A percentile compares a stretch with the other conserved stretches of the same genome.
These are phyloP conservation scores for Apis dorsata DNA, from an alignment of 1,140 invertebrate species.

Conservation along the genomic window DNA sequence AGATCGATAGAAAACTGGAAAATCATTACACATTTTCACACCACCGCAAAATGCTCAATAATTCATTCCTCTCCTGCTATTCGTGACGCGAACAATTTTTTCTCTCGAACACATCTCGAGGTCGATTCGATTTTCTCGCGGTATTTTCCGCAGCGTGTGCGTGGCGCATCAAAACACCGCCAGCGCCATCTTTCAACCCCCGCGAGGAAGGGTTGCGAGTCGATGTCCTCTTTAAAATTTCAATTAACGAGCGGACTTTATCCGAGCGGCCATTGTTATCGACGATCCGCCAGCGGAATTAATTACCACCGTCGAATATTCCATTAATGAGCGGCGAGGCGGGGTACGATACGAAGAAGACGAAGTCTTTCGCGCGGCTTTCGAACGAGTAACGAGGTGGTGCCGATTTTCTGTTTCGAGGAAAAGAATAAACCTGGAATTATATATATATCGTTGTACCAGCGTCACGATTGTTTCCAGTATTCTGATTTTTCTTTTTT, in stretches of 20 bases:
- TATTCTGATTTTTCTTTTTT: background rate
- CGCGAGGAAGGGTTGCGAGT: background rate
- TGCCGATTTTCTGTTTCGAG: background rate
- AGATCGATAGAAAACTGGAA: too few species aligned
- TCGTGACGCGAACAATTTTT: background rate
- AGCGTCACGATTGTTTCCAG: background rate
- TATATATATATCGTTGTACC: background rate
- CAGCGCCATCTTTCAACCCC: background rate
- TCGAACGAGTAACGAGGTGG: constrained; percentile 8
- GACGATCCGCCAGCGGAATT: constrained; percentile 23
- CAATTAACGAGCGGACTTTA: constrained; percentile 31
- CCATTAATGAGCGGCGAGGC: constrained; percentile 33
- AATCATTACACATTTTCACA: background rate
- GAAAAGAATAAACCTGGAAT: too few species aligned
- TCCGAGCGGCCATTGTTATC: constrained; percentile 36
- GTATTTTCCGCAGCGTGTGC: background rate
- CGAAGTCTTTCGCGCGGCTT: background rate
- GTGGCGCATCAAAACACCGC: background rate
- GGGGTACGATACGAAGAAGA: background rate
- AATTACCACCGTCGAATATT: constrained; percentile 36
- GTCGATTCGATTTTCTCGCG: background rate
- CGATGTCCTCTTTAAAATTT: constrained; percentile 37
- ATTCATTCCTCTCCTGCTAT: background rate
- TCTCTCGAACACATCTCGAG: background rate
- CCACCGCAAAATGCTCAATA: background rate